Percentiles rank a stretch among this genome's conserved stretches.
These are phyloP conservation scores for Charina bottae DNA, from an alignment of 2,113 vertebrate species.

Conservation along the genomic window DNA sequence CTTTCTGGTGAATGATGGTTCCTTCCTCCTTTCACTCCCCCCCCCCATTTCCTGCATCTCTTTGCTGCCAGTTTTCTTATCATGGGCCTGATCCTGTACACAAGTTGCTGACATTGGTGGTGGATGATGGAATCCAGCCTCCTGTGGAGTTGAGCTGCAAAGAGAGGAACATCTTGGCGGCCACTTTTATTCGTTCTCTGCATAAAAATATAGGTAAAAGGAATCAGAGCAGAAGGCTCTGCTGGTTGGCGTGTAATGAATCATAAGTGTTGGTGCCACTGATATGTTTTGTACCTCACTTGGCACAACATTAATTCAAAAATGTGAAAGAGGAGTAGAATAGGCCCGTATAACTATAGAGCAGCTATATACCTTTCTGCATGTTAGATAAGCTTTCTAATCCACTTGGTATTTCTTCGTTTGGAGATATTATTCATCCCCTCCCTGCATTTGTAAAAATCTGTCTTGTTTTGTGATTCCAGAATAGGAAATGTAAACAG, in stretches of 20 bases:
- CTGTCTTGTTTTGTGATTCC: background rate
- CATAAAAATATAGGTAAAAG: constrained; percentile 96
- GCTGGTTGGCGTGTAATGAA: background rate
- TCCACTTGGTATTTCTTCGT: background rate
- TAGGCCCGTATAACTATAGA: background rate
- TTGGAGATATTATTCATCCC: background rate
- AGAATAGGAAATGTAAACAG: background rate
- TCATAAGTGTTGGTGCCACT: background rate
- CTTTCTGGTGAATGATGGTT: constrained; percentile 55
- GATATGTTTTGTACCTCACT: background rate
- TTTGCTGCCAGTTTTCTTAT: constrained; percentile 88
- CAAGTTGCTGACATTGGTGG: constrained; percentile 92
- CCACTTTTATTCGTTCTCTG: constrained; percentile 96
- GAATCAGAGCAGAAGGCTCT: constrained; percentile 15
- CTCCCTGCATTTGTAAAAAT: constrained; percentile 1
- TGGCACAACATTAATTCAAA: background rate
- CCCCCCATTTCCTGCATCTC: constrained; percentile 57
- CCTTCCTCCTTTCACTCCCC: constrained; percentile 21
- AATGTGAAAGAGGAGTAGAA: background rate
- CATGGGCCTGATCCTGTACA: constrained; percentile 93
- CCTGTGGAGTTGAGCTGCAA: constrained; percentile 98
- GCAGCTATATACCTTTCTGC: background rate
- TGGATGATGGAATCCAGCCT: constrained; percentile 97
- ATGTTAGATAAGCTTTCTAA: background rate
- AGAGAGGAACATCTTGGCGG: constrained; percentile 97